Percentiles rank a stretch among this genome's conserved stretches.
Evolutionary conservation across 2,888 invertebrate species (phyloP).

Genomic region (Lacanobia oleracea): DNA sequence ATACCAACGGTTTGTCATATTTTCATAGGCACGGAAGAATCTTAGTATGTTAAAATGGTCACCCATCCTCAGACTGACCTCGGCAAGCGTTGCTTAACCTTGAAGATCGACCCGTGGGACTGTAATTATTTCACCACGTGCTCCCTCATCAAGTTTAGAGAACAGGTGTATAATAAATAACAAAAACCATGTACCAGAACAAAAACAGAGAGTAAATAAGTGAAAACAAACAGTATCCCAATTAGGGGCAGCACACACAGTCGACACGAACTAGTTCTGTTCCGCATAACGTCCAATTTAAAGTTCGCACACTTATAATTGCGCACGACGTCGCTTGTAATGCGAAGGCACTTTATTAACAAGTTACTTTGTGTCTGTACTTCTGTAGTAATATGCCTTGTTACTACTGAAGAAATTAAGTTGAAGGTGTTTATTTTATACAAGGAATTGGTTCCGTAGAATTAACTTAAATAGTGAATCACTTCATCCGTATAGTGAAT

Average conservation of each 20-base stretch:
- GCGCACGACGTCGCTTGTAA: conserved; percentile 21
- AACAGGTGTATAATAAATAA: neutral
- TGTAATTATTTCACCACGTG: too few species aligned
- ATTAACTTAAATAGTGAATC: too few species aligned
- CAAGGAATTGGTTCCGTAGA: neutral
- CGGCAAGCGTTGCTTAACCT: too few species aligned
- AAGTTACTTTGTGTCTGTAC: neutral
- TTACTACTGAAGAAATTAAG: neutral
- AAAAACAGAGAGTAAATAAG: conserved; percentile 26
- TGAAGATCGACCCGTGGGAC: too few species aligned
- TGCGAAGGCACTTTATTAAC: neutral
- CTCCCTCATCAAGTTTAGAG: neutral
- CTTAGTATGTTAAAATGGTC: too few species aligned
- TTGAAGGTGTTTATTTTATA: neutral
- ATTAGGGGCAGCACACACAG: conserved; percentile 29
- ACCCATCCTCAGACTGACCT: too few species aligned
- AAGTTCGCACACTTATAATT: conserved; percentile 46
- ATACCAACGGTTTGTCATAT: too few species aligned
- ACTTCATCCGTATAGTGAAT: too few species aligned
- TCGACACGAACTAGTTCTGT: conserved; percentile 18
- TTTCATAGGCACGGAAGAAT: too few species aligned
- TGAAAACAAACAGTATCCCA: conserved; percentile 31
- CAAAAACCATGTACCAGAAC: neutral
- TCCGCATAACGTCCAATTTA: conserved; percentile 45
- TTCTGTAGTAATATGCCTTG: neutral